Conservation (phyloP, 2,797 vertebrate species). For the Xiphorhynchus erythropygius region DNA sequence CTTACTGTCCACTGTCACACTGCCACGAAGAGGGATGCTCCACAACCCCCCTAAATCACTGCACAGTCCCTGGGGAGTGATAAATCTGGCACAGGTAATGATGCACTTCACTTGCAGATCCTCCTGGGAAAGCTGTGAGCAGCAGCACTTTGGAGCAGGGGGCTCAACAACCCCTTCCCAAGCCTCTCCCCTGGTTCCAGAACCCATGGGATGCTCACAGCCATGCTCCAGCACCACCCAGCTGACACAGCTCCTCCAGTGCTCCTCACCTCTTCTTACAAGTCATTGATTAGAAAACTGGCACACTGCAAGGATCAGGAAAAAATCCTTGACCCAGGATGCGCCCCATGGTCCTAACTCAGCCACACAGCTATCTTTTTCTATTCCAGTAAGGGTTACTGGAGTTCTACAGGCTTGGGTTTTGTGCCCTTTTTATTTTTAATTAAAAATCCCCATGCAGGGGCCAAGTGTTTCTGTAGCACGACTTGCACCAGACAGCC, state of each 20-base stretch:
- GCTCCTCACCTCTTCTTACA: not conserved
- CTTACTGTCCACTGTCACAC: fast-evolving
- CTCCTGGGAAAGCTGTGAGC: not conserved
- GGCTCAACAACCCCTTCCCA: not conserved
- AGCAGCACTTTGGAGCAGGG: not conserved
- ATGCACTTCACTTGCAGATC: not conserved
- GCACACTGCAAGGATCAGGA: fast-evolving
- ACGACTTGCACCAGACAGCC: not conserved
- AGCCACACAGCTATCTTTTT: not conserved
- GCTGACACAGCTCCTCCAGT: fast-evolving
- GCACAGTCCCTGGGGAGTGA: not conserved
- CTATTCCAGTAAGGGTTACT: not conserved
- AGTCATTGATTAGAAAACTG: not conserved
- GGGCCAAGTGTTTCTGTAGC: fast-evolving
- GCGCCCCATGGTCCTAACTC: not conserved
- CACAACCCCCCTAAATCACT: not conserved
- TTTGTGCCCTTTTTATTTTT: not conserved
- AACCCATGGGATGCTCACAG: not conserved
- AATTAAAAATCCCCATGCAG: not conserved
- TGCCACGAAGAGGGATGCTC: not conserved
- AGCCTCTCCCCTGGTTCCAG: not conserved
- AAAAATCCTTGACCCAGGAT: not conserved
- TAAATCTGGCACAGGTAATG: not conserved
- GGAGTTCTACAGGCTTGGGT: fast-evolving
- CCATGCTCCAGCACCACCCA: not conserved